Percentiles rank a stretch among this genome's conserved stretches.
phyloP scores from a whole-genome alignment of 2,888 invertebrate genomes.

The Pseudococcus viburni region DNA sequence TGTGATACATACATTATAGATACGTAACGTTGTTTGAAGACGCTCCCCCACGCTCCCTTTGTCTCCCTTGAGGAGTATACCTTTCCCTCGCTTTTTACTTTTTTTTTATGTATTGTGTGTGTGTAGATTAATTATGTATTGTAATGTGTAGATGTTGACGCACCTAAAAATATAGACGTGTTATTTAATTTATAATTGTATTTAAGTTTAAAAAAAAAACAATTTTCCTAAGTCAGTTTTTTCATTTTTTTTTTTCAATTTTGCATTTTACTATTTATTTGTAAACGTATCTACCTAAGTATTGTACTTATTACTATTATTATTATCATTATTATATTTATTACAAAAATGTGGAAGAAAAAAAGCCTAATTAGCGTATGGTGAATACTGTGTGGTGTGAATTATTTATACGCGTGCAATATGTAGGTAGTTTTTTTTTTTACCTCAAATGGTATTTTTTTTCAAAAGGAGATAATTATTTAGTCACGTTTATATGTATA shows the following conservation, averaged over 20 bases:
- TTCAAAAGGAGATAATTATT: constrained; percentile 4
- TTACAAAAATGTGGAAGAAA: not conserved
- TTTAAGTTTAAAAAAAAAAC: not conserved
- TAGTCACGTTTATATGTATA: constrained; percentile 38
- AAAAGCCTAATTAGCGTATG: constrained; percentile 4
- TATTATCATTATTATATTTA: constrained; percentile 4
- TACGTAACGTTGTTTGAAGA: constrained; percentile 29
- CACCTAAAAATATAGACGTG: constrained; percentile 43
- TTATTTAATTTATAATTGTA: constrained; percentile 54
- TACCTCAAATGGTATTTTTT: not conserved
- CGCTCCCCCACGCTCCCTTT: not conserved
- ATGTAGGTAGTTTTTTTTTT: constrained; percentile 20
- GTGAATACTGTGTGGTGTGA: not conserved
- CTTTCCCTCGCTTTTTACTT: constrained; percentile 22
- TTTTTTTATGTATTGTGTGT: constrained; percentile 16
- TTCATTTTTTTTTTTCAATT: constrained; percentile 31
- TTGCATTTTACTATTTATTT: constrained; percentile 56
- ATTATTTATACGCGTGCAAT: constrained; percentile 42
- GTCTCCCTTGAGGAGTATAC: not conserved
- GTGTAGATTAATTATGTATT: not conserved
- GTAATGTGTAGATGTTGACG: constrained; percentile 25
- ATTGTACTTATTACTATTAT: constrained; percentile 28
- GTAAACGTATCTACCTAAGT: constrained; percentile 36
- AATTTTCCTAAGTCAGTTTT: constrained; percentile 44
- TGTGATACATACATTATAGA: constrained; percentile 9